These are phyloP conservation scores for Coranthus polyacanthus DNA, from an alignment of 2,797 vertebrate genomes.

Conservation along the genomic window DNA sequence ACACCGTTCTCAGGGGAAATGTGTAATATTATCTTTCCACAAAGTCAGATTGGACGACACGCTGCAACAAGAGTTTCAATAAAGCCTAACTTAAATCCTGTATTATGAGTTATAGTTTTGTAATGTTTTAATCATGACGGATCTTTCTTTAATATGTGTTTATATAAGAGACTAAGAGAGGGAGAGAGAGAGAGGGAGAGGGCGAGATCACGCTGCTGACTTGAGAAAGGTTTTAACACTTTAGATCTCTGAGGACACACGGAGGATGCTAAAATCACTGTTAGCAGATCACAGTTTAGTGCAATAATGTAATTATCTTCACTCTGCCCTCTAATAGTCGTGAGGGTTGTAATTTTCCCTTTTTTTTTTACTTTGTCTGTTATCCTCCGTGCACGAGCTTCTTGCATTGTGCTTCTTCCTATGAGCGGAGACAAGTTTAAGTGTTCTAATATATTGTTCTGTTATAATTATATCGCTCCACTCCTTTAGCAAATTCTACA, in stretches of 20 bases:
- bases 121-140: constrained; percentile 34
- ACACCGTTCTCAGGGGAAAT: constrained; percentile 18
- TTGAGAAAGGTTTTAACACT: constrained; percentile 20
- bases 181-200: neutral
- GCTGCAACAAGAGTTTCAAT: constrained; percentile 8
- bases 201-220: neutral
- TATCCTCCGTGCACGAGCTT: no score
- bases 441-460: constrained; percentile 23
- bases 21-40: constrained; percentile 32
- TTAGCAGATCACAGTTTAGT: constrained; percentile 55
- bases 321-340: constrained; percentile 47
- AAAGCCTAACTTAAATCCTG: constrained; percentile 4
- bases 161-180: neutral
- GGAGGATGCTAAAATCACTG: constrained; percentile 37
- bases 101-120: constrained; percentile 20
- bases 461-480: constrained; percentile 22
- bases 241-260: constrained; percentile 11
- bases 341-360: constrained; percentile 48
- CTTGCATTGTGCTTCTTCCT: constrained; percentile 39
- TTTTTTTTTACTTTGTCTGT: constrained; percentile 20
- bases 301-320: constrained; percentile 55
- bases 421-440: constrained; percentile 13
- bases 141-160: constrained; percentile 16
- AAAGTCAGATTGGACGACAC: constrained; percentile 28
- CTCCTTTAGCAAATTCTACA: no score